Base-by-base conservation (phyloP, 1,140 invertebrate species). In the Zaprionus davidi region DNA sequence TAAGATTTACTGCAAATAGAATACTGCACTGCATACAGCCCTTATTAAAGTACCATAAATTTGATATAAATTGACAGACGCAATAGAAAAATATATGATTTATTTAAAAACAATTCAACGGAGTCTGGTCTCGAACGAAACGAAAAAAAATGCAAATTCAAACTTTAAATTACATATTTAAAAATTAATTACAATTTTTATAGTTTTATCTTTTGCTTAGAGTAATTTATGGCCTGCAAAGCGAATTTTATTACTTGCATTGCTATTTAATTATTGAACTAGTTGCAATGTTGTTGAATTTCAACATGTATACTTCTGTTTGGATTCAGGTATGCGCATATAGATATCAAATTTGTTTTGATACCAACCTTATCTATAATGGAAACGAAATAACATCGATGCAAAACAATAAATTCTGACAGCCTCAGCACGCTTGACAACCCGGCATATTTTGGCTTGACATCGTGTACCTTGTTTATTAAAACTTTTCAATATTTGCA, bases 401-500 rank as follows among this genome's bases (percentile, higher is more conserved):
- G 17, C 3, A 12, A 44, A 67, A 58, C 41, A 58, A 58, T 58
- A 49, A 58, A 36, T 26, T 57, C 6, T 70, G 28, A 41, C 13
- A 41, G 12, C 26, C 24, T 28, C 59, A 44, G 31, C 60, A 51
- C 60, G 26, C 24, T 9, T 28, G 17, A 26, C 44, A 20, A 44
- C 17, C 60, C 31, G 17, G 60, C 24, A 22, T 22, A 72, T 49
- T 67, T 31, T 60, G 56, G 44, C 64, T 73, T 67, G 31, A 53
- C 56, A 59, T 22, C 26, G 38, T 70, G 65, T 46, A 58, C 59
- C 41, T 41, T 70, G 53, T 57, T 71, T 74, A 63, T 58, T 49
- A 41, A 58, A 71, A 75, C n/a, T 71, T 64, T 75, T 31, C 51
- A 49, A 75, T 63, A 70, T 75, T 70, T 70, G 49, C 66, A 53